A percentile compares a stretch with the other conserved stretches of the same genome.
These are phyloP conservation scores for Clusia tigrina DNA, from an alignment of 2,888 invertebrate species.

Conservation along the genomic window DNA sequence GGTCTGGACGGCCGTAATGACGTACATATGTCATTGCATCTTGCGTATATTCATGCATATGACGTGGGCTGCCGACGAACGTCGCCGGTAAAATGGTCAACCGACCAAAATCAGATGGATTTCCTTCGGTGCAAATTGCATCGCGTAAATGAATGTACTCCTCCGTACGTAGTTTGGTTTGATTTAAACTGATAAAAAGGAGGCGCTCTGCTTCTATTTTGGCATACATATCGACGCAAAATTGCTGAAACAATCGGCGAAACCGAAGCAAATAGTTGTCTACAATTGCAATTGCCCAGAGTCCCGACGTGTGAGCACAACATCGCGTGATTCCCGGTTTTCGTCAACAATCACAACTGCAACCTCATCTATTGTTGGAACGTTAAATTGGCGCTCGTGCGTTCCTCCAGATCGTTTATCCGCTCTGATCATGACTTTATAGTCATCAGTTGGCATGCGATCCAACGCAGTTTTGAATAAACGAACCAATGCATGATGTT, in stretches of 20 bases:
- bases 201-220: slow-evolving; percentile 56
- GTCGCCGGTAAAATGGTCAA: neutral
- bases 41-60: too few relatives aligned
- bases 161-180: slow-evolving; percentile 45
- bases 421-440: slow-evolving; percentile 50
- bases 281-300: slow-evolving; percentile 13
- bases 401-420: slow-evolving; percentile 45
- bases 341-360: slow-evolving; percentile 51
- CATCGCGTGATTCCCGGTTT: slow-evolving; percentile 38
- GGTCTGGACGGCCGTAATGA: slow-evolving; percentile 1
- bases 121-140: slow-evolving; percentile 30
- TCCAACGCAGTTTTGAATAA: slow-evolving; percentile 41
- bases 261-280: slow-evolving; percentile 40
- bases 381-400: slow-evolving; percentile 49
- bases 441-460: slow-evolving; percentile 44
- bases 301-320: slow-evolving; percentile 11
- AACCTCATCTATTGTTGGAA: slow-evolving; percentile 54
- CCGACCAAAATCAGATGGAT: neutral
- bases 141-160: slow-evolving; percentile 54
- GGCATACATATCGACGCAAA: slow-evolving; percentile 53
- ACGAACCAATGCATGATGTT: slow-evolving; percentile 40
- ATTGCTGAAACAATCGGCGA: slow-evolving; percentile 50
- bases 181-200: slow-evolving; percentile 46
- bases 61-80: neutral
- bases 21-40: neutral